Evolutionary conservation across 2,113 vertebrate genomes (phyloP), one percentile per base, ranked within the genome.

Genomic region (Paramormyrops kingsleyae): DNA sequence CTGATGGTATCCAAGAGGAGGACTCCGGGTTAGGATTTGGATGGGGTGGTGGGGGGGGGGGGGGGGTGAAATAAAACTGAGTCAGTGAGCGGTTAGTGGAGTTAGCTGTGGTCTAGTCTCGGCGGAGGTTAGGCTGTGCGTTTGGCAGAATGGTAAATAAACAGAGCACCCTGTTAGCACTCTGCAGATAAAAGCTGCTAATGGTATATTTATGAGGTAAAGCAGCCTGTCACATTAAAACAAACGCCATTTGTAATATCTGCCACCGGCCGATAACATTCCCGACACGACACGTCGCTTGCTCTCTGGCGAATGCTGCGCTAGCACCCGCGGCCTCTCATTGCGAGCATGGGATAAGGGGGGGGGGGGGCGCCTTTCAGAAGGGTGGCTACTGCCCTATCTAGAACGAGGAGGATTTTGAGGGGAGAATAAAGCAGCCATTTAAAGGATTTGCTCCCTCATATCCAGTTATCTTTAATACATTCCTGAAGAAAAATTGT

Each of bases 371-470:
- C 93, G 53, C 90, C 92, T 95, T 95, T 95, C 94, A 94, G 91
- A 93, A 93, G 92, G 90, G 92, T 89, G 91, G 21, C 84, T 80
- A 62, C 88, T 83, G 89, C 91, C 88, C 39, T 95, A 95, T 96
- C 94, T 95, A 56, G 94, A 95, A 94, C 84, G 89, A 91, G 89
- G 83, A 90, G 66, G 89, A 86, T 92, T 94, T 92, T 49, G n/a
- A 66, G 66, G 89, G 93, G 91, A 95, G 93, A 96, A 95, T 94
- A 89, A 92, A 93, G 91, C 91, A 95, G 88, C 91, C 90, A 93
- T 95, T 96, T 95, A 94, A 95, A 94, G 93, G 94, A 95, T 95
- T 95, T 95, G 91, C 89, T 92, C 91, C 92, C 91, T 94, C 93
- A 91, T 93, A 93, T 94, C 93, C 90, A 88, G 87, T 94, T 92